Percentiles rank a stretch among this genome's conserved stretches.
These are phyloP conservation scores for Zingel zingel DNA, from an alignment of 2,113 vertebrate species.

Conservation along the genomic window DNA sequence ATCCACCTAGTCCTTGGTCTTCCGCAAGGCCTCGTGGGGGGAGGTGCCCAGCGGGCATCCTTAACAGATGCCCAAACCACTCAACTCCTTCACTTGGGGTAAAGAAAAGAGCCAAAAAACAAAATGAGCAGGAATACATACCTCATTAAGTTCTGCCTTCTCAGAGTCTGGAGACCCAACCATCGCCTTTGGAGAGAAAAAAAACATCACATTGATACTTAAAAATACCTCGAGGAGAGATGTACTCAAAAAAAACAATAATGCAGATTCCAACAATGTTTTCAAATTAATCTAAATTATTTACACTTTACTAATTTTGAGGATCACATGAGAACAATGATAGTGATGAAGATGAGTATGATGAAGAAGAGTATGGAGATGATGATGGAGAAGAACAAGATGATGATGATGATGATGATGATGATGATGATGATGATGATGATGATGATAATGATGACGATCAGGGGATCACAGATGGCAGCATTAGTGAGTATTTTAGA, in stretches of 20 bases:
- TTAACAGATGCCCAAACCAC: too few species aligned
- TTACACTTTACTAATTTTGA: too few species aligned
- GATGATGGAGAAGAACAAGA: background rate
- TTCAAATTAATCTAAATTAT: background rate
- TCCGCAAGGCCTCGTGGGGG: too few species aligned
- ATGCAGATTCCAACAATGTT: background rate
- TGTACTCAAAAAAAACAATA: too few species aligned
- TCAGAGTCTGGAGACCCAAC: slow-evolving; percentile 26
- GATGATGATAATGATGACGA: background rate
- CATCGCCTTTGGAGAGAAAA: slow-evolving; percentile 22
- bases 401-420: background rate
- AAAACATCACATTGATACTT: background rate
- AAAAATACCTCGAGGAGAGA: background rate
- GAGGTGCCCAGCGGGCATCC: too few species aligned
- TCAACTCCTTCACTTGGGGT: too few species aligned
- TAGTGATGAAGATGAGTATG: slow-evolving; percentile 9
- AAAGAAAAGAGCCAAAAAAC: too few species aligned
- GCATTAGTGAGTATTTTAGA: background rate
- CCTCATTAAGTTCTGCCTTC: slow-evolving; percentile 21
- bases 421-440: background rate
- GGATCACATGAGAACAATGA: background rate
- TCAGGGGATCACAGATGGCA: background rate
- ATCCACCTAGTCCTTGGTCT: too few species aligned
- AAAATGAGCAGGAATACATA: background rate
- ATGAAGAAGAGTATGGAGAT: too few species aligned